These are phyloP conservation scores for Cataglyphis albicans DNA, from an alignment of 2,888 invertebrate species.

Conservation along the genomic window DNA sequence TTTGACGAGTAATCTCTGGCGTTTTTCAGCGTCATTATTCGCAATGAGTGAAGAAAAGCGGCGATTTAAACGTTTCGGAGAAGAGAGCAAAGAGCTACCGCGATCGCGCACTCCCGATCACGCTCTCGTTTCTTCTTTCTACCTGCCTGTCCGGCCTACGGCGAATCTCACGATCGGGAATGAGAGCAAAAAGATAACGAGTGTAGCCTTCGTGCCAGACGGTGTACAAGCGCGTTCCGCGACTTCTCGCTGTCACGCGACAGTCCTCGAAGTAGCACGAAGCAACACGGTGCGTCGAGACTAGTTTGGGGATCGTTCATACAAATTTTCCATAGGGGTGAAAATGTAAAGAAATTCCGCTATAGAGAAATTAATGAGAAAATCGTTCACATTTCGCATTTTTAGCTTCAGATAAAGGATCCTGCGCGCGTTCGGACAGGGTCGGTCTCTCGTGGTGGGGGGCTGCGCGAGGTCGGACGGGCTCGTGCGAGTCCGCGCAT, in stretches of 20 bases:
- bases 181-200: slow-evolving; percentile 69
- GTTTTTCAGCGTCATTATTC: slow-evolving; percentile 24
- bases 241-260: slow-evolving; percentile 74
- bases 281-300: slow-evolving; percentile 65
- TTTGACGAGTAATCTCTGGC: no score
- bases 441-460: not conserved
- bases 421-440: not conserved
- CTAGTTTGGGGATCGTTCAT: not conserved
- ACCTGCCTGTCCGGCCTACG: slow-evolving; percentile 54
- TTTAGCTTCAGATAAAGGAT: not conserved
- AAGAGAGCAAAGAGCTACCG: slow-evolving; percentile 34
- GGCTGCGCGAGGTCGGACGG: slow-evolving; percentile 49
- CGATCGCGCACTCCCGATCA: slow-evolving; percentile 1
- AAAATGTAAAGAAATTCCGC: not conserved
- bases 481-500: slow-evolving; percentile 59
- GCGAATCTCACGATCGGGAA: slow-evolving; percentile 70
- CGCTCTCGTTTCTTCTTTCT: slow-evolving; percentile 54
- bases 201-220: slow-evolving; percentile 74
- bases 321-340: not conserved
- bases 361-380: not conserved
- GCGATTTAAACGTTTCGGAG: slow-evolving; percentile 40
- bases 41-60: not conserved
- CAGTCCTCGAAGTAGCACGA: slow-evolving; percentile 70
- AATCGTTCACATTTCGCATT: not conserved
- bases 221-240: slow-evolving; percentile 69